Evolutionary conservation across 2,113 vertebrate species (phyloP), one percentile per base, ranked within the genome.

Genomic region (Engystomops pustulosus): DNA sequence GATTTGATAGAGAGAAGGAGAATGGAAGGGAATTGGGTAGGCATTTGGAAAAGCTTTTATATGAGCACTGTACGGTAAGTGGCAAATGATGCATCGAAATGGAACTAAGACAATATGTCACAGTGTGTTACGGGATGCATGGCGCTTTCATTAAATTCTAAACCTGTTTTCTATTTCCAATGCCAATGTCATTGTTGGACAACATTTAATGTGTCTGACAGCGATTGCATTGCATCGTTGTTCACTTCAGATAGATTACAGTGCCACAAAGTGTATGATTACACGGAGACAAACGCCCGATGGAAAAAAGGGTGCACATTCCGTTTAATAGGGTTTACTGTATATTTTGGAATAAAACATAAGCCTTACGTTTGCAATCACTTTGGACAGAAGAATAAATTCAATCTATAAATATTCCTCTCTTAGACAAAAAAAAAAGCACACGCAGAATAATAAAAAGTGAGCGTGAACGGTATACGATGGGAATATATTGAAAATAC

Each of bases 61-160:
- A 82, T 67, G 53, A 47, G 70, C 69, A 78, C 74, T 84, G 82
- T 60, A 78, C 70, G 71, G 68, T 84, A 84, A 84, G 62, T 77
- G 82, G 60, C 32, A 69, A 84, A 84, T 69, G 74, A 84, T 69
- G 74, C 82, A 84, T 84, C 69, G 58, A 78, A 78, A 84, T 69
- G 62, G 74, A 84, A 84, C 82, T 84, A 69, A 84, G 62, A 84
- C 82, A 78, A 84, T 84, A 78, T 84, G 82, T 84, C 82, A 84
- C 74, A 27, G 69, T 34, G 62, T 27, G 60, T 69, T 84, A 78
- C 72, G 38, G 74, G 76, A 84, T 44, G 82, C 47, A 27, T 84
- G 38, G 45, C 34, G 20, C 60, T 78, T 84, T 84, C 82, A 84
- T 84, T 84, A 84, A 76, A 84, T 67, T 69, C 82, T 30, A 84